phyloP scores from a whole-genome alignment of 2,113 vertebrate genomes.

The Abramis brama region DNA sequence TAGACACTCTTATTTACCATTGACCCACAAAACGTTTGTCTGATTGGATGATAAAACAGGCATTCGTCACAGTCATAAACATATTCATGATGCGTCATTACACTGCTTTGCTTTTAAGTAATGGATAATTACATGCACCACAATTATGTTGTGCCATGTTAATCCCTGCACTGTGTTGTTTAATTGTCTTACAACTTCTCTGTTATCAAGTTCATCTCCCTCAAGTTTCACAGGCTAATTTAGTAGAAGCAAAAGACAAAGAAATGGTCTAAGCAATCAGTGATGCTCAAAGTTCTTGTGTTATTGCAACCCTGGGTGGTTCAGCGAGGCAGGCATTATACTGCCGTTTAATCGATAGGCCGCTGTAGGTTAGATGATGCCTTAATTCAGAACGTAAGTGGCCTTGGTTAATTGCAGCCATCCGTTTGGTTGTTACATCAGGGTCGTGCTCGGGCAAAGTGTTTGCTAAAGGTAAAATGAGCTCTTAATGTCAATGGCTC shows the following conservation, averaged over 20 bases:
- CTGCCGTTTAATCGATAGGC: slow-evolving; percentile 37
- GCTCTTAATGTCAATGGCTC: slow-evolving; percentile 38
- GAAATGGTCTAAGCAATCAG: not conserved
- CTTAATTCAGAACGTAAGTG: slow-evolving; percentile 42
- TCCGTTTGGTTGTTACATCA: slow-evolving; percentile 27
- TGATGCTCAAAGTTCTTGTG: slow-evolving; percentile 8
- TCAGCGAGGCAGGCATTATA: slow-evolving; percentile 20
- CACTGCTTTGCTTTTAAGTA: not conserved
- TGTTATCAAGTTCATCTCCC: not conserved
- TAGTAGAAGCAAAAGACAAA: not conserved
- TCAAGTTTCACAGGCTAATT: slow-evolving; percentile 28
- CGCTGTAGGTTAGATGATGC: slow-evolving; percentile 32
- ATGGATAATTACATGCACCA: not conserved
- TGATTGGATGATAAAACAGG: not conserved
- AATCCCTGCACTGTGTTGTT: not conserved
- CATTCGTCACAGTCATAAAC: not conserved
- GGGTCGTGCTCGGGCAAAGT: slow-evolving; percentile 33
- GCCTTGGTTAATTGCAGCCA: slow-evolving; percentile 34
- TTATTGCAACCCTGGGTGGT: slow-evolving; percentile 15
- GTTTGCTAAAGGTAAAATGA: slow-evolving; percentile 37
- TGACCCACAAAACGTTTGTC: not conserved
- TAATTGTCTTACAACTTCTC: slow-evolving; percentile 1
- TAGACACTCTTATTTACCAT: not conserved
- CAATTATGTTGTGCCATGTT: not conserved
- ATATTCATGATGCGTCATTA: not conserved